These are phyloP conservation scores for Drosophila atripex DNA, from an alignment of 2,888 invertebrate species.

Conservation along the genomic window DNA sequence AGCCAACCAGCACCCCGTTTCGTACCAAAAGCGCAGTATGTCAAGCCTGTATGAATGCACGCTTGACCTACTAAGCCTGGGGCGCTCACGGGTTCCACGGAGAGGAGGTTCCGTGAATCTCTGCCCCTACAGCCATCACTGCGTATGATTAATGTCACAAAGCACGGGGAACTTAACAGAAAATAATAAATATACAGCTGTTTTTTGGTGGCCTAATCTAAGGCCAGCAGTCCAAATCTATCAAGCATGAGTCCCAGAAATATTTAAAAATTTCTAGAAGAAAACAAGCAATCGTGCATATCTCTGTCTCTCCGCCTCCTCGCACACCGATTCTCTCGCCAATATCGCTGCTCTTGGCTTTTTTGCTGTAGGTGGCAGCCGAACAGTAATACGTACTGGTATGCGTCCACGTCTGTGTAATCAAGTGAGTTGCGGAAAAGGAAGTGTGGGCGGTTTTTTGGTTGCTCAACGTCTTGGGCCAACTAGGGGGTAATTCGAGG, in stretches of 20 bases:
- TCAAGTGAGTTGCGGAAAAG: slow-evolving; percentile 34
- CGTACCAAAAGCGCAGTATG: slow-evolving; percentile 44
- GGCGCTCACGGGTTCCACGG: not conserved
- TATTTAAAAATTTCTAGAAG: slow-evolving; percentile 70
- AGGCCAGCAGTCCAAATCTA: slow-evolving; percentile 49
- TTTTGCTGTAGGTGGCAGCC: slow-evolving; percentile 35
- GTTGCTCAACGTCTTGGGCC: slow-evolving; percentile 38
- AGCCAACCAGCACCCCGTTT: not conserved
- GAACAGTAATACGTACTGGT: slow-evolving; percentile 35
- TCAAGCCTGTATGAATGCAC: slow-evolving; percentile 55
- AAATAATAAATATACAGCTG: slow-evolving; percentile 41
- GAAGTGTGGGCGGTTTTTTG: slow-evolving; percentile 40
- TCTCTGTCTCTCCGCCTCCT: not conserved
- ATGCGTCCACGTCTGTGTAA: slow-evolving; percentile 44
- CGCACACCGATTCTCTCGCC: slow-evolving; percentile 13
- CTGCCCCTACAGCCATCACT: slow-evolving; percentile 26
- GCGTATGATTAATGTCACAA: slow-evolving; percentile 63
- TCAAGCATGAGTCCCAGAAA: slow-evolving; percentile 48
- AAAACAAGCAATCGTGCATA: slow-evolving; percentile 56
- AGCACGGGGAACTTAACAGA: slow-evolving; percentile 51
- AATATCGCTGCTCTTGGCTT: slow-evolving; percentile 43
- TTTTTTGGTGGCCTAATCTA: slow-evolving; percentile 61
- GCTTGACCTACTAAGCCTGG: slow-evolving; percentile 57
- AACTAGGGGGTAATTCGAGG: slow-evolving; percentile 27
- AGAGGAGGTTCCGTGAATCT: slow-evolving; percentile 3